Evolutionary conservation across 2,113 vertebrate species (phyloP).

Genomic region (Egretta garzetta): DNA sequence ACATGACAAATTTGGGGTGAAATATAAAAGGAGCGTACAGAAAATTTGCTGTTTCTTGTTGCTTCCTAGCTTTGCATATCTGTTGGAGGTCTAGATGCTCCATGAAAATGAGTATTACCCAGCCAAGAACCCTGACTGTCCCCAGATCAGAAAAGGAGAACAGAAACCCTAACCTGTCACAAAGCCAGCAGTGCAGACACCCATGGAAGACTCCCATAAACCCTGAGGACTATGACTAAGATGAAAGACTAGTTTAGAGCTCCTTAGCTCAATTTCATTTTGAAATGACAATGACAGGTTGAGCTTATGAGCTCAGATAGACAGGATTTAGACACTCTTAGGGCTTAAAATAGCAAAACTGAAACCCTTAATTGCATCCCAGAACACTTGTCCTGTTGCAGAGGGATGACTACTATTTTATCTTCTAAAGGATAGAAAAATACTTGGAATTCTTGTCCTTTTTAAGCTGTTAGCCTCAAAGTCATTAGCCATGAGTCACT

Average conservation of each 20-base stretch:
- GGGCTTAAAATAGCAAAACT: not conserved
- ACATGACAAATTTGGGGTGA: not conserved
- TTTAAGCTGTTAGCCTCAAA: not conserved
- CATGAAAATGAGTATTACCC: not conserved
- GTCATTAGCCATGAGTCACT: not conserved
- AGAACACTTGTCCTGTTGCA: not conserved
- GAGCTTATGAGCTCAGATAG: not conserved
- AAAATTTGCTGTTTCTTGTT: not conserved
- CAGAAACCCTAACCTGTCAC: not conserved
- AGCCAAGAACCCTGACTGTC: not conserved
- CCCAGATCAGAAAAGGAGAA: not conserved
- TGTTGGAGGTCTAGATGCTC: not conserved
- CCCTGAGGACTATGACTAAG: not conserved
- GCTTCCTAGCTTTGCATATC: not conserved
- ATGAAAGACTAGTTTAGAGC: not conserved
- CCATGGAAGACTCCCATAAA: not conserved
- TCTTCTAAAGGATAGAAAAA: not conserved
- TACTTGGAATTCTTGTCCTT: not conserved
- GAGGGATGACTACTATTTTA: not conserved
- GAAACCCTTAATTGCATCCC: not conserved
- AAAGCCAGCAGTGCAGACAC: not conserved
- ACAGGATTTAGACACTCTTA: not conserved
- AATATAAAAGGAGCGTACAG: not conserved
- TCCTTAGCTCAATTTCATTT: not conserved
- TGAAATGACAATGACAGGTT: fast-evolving